A percentile compares a stretch with the other conserved stretches of the same genome.
phyloP scores from a whole-genome alignment of 2,888 invertebrate species.

The Lymantria dispar region DNA sequence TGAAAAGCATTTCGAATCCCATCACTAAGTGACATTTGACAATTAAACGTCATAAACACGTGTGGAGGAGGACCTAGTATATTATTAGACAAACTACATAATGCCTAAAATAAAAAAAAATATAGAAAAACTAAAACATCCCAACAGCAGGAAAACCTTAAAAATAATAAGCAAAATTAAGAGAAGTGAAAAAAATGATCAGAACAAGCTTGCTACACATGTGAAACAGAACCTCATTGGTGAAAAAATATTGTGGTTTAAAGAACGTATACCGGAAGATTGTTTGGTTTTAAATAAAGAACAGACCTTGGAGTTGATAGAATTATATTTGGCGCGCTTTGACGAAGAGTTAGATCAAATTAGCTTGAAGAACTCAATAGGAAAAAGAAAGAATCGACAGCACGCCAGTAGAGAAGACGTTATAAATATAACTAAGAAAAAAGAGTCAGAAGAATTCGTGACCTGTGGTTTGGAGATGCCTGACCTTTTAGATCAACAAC shows the following conservation, averaged over 20 bases:
- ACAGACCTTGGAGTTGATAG: constrained; percentile 82
- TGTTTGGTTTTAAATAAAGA: constrained; percentile 80
- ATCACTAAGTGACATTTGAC: too few relatives aligned
- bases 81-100: constrained; percentile 13
- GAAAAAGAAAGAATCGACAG: constrained; percentile 87
- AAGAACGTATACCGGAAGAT: constrained; percentile 83
- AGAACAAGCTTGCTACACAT: constrained; percentile 84
- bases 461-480: constrained; percentile 91
- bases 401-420: constrained; percentile 91
- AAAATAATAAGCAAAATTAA: constrained; percentile 87
- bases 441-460: constrained; percentile 88
- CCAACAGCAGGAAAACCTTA: constrained; percentile 92
- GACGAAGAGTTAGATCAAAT: constrained; percentile 92
- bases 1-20: too few relatives aligned
- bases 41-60: too few relatives aligned
- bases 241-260: constrained; percentile 91
- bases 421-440: constrained; percentile 88
- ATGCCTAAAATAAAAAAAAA: constrained; percentile 69
- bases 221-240: constrained; percentile 88
- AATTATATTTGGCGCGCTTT: constrained; percentile 81
- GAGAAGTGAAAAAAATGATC: constrained; percentile 83
- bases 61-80: neutral
- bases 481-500: constrained; percentile 83
- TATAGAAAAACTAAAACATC: constrained; percentile 86
- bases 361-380: constrained; percentile 88